Conservation (phyloP, 2,113 vertebrate genomes). For the Etheostoma cragini region DNA sequence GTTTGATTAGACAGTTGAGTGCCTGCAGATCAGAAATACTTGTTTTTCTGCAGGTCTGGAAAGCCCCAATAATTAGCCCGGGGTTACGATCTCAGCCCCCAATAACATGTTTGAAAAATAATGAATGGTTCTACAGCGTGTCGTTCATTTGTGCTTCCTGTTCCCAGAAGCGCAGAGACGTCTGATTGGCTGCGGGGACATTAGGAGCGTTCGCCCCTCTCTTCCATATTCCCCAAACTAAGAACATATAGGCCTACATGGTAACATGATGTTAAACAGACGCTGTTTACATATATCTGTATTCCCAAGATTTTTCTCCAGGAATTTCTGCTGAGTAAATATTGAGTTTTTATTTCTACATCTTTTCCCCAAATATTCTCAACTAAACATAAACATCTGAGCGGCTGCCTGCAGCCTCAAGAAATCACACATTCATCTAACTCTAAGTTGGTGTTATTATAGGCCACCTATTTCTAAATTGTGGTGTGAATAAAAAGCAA, state of each 20-base stretch:
- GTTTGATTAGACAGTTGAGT: slow-evolving; percentile 74
- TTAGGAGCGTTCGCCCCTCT: slow-evolving; percentile 72
- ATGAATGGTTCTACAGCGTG: slow-evolving; percentile 77
- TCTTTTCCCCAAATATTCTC: slow-evolving; percentile 4
- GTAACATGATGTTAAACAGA: slow-evolving; percentile 78
- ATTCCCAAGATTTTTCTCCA: slow-evolving; percentile 12
- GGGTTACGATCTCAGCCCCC: slow-evolving; percentile 71
- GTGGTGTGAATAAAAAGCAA: background rate
- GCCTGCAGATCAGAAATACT: slow-evolving; percentile 68
- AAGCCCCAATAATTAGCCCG: slow-evolving; percentile 78
- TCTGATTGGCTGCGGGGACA: slow-evolving; percentile 78
- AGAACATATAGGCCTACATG: slow-evolving; percentile 63
- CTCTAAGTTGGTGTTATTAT: background rate
- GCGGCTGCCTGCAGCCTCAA: slow-evolving; percentile 3
- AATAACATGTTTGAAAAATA: slow-evolving; percentile 77
- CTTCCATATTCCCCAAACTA: slow-evolving; percentile 62
- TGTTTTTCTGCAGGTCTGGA: slow-evolving; percentile 74
- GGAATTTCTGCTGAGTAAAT: slow-evolving; percentile 40
- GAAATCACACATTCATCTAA: background rate
- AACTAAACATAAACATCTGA: slow-evolving; percentile 10
- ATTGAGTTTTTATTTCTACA: slow-evolving; percentile 38
- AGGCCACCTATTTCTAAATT: background rate
- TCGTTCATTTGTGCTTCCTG: slow-evolving; percentile 79
- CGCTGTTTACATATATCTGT: slow-evolving; percentile 69
- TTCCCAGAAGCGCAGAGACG: slow-evolving; percentile 67